Base-by-base conservation (phyloP, 2,888 invertebrate species). In the Plebejus argus region DNA sequence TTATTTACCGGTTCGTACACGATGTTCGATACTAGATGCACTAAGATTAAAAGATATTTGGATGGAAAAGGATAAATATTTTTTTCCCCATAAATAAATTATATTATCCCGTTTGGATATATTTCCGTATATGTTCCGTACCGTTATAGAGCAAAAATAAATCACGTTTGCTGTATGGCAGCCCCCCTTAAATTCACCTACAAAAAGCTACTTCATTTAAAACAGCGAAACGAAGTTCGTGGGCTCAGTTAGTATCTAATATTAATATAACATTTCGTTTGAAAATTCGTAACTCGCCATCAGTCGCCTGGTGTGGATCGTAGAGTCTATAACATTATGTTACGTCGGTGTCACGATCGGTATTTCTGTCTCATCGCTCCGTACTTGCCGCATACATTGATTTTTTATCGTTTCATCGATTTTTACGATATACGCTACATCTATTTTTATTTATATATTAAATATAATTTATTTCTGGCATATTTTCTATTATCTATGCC, bases 1-100 rank as follows among this genome's bases (percentile, higher is more conserved):
- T 82, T 83, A 83, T 81, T 84, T 84, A 81, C 74, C 53, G 53
- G 53, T 12, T 28, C 2, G 28, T 7, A 6, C 28, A 10, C 18
- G 66, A 66, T 18, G 15, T 28, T 8, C 15, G 15, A 66, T 33
- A 28, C 28, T 66, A 66, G 18, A 66, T 33, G 28, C 28, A 4
- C 0, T 53, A 53, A 53, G 53, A 53, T n/a, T n/a, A n/a, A 53
- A 53, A 53, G 0, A 53, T 18, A 53, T 18, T 53, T 15, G 49
- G 1, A 53, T 53, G 0, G 5, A 18, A 53, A 53, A 3, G 15
- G 12, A 49, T 12, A 12, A 15, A 49, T 4, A 39, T 39, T 39
- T 8, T 0, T 39, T 8, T 8, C 7, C 39, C 7, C 39, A 45
- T 45, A 45, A 45, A 45, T 45, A 45, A 45, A 10, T n/a, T n/a